A percentile compares a stretch with the other conserved stretches of the same genome.
Evolutionary conservation across 2,113 vertebrate genomes (phyloP).

Genomic region (Acanthochromis polyacanthus): DNA sequence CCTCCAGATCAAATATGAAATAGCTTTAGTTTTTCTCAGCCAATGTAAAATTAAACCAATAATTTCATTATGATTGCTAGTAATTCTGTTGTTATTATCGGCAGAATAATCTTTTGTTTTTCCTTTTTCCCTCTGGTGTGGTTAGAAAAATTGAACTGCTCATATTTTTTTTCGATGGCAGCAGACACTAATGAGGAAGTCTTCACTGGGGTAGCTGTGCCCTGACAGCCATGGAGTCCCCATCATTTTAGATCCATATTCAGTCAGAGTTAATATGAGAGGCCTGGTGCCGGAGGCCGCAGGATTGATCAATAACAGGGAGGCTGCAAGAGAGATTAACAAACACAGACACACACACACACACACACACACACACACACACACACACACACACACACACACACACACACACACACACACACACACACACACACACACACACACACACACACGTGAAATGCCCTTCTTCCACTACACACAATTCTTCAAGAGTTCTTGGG

Average conservation of each 20-base stretch:
- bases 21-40: neutral
- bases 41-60: conserved; percentile 12
- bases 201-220: neutral
- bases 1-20: neutral
- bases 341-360: conserved; percentile 20
- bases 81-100: conserved; percentile 14
- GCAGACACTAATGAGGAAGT: conserved; percentile 44
- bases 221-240: conserved; percentile 15
- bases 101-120: conserved; percentile 3
- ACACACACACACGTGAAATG: conserved; percentile 22
- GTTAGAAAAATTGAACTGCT: conserved; percentile 23
- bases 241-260: conserved; percentile 46
- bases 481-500: conserved; percentile 6
- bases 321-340: conserved; percentile 38
- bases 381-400: conserved; percentile 17
- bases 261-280: conserved; percentile 37
- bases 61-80: neutral
- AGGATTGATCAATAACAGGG: conserved; percentile 46
- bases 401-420: conserved; percentile 22
- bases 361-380: conserved; percentile 19
- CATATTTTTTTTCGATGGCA: conserved; percentile 9
- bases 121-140: neutral
- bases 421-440: conserved; percentile 15
- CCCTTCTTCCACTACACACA: conserved; percentile 9
- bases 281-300: conserved; percentile 9